These are phyloP conservation scores for Trematocara zebra DNA, from an alignment of 2,113 vertebrate genomes.

Conservation along the genomic window DNA sequence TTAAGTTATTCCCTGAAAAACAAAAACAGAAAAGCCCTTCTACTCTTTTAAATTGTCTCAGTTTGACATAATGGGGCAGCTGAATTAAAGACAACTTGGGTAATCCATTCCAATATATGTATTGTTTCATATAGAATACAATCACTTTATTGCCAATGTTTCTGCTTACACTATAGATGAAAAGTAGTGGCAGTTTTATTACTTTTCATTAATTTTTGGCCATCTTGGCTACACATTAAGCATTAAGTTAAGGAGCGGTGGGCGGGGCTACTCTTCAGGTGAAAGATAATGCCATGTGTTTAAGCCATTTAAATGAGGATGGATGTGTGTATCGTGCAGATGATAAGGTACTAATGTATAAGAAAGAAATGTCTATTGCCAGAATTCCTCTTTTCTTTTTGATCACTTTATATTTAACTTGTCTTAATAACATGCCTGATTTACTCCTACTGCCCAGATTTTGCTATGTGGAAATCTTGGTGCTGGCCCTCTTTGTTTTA, in stretches of 20 bases:
- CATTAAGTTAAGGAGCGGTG: neutral
- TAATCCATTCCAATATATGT: neutral
- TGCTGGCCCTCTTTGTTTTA: conserved; percentile 43
- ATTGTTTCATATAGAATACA: neutral
- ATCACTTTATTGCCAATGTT: neutral
- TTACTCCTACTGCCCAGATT: conserved; percentile 21
- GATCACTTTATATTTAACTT: neutral
- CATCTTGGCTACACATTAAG: neutral
- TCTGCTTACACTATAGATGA: neutral
- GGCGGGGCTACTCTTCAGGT: neutral
- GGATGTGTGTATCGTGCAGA: neutral
- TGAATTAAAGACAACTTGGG: neutral
- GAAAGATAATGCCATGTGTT: neutral
- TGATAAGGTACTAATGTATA: neutral
- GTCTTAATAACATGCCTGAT: neutral
- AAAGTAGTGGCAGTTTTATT: neutral
- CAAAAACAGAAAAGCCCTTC: neutral
- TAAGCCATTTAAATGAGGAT: conserved; percentile 19
- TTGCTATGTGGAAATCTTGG: conserved; percentile 44
- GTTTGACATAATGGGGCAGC: neutral
- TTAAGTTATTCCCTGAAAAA: neutral
- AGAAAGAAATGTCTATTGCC: neutral
- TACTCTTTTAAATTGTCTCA: neutral
- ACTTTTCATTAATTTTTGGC: neutral
- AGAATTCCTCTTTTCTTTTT: neutral